Percentiles rank a stretch among this genome's conserved stretches.
Conservation (phyloP, 30 jellyfish, hydroid and myxozoan genomes). For the Cassiopea andromeda region DNA sequence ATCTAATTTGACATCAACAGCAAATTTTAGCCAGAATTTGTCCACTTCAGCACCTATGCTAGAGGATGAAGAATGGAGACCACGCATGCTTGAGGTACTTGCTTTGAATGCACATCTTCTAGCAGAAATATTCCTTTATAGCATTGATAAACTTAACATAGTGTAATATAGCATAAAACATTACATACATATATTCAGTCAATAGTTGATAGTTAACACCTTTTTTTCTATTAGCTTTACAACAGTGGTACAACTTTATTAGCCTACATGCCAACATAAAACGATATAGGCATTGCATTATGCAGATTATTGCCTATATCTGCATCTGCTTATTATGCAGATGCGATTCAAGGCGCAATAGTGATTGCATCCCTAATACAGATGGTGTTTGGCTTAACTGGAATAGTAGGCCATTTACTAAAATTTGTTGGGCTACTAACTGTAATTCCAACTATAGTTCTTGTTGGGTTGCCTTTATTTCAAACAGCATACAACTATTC, state of each 20-base stretch:
- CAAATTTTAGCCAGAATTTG: not conserved
- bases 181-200: too few relatives aligned
- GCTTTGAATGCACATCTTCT: not conserved
- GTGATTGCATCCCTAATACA: conserved; percentile 71
- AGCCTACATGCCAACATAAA: too few relatives aligned
- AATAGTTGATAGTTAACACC: too few relatives aligned
- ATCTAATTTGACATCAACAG: not conserved
- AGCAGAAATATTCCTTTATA: too few relatives aligned
- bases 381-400: conserved; percentile 78
- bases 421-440: conserved; percentile 88
- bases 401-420: conserved; percentile 68
- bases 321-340: too few relatives aligned
- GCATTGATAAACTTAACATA: too few relatives aligned
- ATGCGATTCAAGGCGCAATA: conserved; percentile 82
- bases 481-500: conserved; percentile 74
- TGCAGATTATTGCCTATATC: too few relatives aligned
- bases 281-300: too few relatives aligned
- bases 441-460: conserved; percentile 74
- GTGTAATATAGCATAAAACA: too few relatives aligned
- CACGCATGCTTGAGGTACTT: conserved; percentile 79
- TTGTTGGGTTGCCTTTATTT: conserved; percentile 82
- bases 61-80: conserved; percentile 76
- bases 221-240: too few relatives aligned
- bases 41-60: not conserved
- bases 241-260: too few relatives aligned